Conservation (phyloP, 2,113 vertebrate genomes). For the Tapirus terrestris region DNA sequence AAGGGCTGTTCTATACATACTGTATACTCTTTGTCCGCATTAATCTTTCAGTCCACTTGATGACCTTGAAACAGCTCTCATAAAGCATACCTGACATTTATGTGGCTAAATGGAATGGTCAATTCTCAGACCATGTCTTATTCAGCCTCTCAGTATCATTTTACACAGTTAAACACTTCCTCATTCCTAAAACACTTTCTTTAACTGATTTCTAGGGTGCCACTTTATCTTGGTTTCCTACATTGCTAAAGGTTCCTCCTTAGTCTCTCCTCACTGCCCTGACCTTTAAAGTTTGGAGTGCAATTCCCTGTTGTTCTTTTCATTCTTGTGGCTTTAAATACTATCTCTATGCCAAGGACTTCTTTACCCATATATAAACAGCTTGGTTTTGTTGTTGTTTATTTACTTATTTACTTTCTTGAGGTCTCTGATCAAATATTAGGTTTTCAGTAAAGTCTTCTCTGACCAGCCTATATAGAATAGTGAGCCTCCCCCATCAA, state of each 20-base stretch:
- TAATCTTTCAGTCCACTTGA: not conserved
- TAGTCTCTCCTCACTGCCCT: not conserved
- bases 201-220: not conserved
- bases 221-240: not conserved
- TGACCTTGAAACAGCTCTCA: not conserved
- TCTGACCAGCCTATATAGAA: not conserved
- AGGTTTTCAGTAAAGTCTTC: not conserved
- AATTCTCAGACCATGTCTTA: not conserved
- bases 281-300: not conserved
- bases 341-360: not conserved
- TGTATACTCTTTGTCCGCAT: not conserved
- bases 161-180: not conserved
- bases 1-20: not conserved
- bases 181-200: not conserved
- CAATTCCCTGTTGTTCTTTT: not conserved
- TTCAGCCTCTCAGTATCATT: not conserved
- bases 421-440: not conserved
- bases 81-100: not conserved
- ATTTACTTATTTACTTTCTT: not conserved
- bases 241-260: not conserved
- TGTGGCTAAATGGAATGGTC: not conserved
- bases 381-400: not conserved
- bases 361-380: not conserved
- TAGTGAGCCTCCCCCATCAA: not conserved
- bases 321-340: slow-evolving; percentile 5